Evolutionary conservation across 2,797 vertebrate species (phyloP).

Genomic region (Paramormyrops hopkinsi): DNA sequence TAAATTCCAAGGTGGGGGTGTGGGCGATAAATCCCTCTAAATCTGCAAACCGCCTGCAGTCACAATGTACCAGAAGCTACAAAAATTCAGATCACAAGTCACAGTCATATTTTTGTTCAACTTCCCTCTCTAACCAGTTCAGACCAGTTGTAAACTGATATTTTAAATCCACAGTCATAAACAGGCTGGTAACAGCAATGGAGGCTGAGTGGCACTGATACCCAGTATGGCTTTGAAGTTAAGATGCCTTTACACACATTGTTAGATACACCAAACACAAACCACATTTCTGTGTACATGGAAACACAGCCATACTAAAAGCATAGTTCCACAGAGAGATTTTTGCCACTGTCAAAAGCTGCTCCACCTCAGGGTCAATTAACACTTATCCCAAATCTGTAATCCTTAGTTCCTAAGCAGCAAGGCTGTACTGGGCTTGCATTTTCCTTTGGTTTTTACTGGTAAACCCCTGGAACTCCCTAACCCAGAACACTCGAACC

Average conservation of each 20-base stretch:
- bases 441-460: not conserved
- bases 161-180: not conserved
- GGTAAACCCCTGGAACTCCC: slow-evolving; percentile 1
- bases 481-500: not conserved
- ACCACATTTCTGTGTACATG: not conserved
- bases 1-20: not conserved
- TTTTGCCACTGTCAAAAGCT: not conserved
- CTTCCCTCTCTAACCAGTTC: not conserved
- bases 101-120: slow-evolving; percentile 15
- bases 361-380: not conserved
- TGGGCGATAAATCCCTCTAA: not conserved
- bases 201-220: not conserved
- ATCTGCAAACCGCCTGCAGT: not conserved
- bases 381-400: not conserved
- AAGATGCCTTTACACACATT: not conserved
- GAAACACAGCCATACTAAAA: not conserved
- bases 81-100: not conserved
- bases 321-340: not conserved
- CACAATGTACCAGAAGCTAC: not conserved
- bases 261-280: not conserved
- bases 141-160: not conserved
- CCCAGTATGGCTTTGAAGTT: slow-evolving; percentile 4
- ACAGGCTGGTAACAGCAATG: not conserved
- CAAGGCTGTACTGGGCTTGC: not conserved
- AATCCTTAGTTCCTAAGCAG: not conserved